Base-by-base conservation (phyloP, 2,888 invertebrate genomes). In the Alitta virens region DNA sequence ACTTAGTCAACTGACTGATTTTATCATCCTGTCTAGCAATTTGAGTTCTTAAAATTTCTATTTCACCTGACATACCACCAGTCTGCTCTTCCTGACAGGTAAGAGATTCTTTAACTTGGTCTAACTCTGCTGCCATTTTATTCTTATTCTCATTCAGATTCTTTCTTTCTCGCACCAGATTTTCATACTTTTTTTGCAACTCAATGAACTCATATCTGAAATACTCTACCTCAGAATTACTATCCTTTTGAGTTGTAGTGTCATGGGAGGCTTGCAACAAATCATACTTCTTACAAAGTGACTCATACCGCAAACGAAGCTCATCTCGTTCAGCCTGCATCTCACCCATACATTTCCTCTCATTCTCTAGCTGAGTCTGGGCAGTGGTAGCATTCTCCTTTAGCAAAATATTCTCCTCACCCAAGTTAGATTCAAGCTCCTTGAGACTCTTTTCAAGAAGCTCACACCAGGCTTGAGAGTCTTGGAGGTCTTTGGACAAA, bases 401-500 rank as follows among this genome's bases (percentile, higher is more conserved):
- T 26, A 59, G 51, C 21, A 38, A 50, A 38, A 40, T 33, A 27
- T 49, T 59, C 52, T 59, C 59, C 26, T 59, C 49, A 9, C 27
- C 26, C 52, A 59, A 38, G 24, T 23, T 51, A 7, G 59, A 33
- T 59, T 59, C 59, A 18, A 49, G 38, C 27, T 59, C 59, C 38
- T 59, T 59, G n/a, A 59, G 50, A n/a, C 51, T 59, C 51, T 38
- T 59, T 40, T 59, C 59, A 18, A 59, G 49, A 21, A 49, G 38
- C 52, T 59, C 59, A 52, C 59, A 59, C 59, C 59, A 59, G 21
- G 59, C 59, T 23, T 52, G 59, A 27, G 59, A 59, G 40, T 59
- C 59, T 23, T 40, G 50, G 51, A 59, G 52, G 24, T 59, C 59
- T 21, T 59, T 27, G 16, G 16, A 14, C 21, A 59, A 21, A 21